Percentiles rank a stretch among this genome's conserved stretches.
Conservation (phyloP, 2,888 invertebrate species). For the Acrobasis repandana region DNA sequence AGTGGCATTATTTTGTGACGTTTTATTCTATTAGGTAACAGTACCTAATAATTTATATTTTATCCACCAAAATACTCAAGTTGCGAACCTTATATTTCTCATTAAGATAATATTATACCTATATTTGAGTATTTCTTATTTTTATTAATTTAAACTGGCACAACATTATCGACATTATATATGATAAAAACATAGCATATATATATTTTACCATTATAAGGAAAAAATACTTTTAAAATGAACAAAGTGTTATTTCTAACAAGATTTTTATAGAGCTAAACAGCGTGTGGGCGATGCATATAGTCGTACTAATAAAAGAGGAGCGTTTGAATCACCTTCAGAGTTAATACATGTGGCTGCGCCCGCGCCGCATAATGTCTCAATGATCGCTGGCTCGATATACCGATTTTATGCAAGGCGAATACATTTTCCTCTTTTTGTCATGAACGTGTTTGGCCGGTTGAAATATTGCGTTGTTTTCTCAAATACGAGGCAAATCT, state of each 20-base stretch:
- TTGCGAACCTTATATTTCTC: no score
- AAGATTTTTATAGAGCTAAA: slow-evolving; percentile 42
- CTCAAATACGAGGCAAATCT: no score
- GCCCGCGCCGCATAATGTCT: slow-evolving; percentile 24
- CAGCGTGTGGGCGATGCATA: slow-evolving; percentile 56
- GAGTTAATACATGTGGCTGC: slow-evolving; percentile 44
- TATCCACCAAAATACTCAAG: no score
- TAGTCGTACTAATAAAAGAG: slow-evolving; percentile 67
- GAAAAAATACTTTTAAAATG: background rate
- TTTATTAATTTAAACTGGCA: background rate
- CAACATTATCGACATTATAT: background rate
- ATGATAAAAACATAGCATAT: background rate
- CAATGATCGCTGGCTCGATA: slow-evolving; percentile 16
- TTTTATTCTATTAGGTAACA: no score
- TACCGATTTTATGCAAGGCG: slow-evolving; percentile 27
- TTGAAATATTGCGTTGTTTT: background rate
- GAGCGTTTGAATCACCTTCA: slow-evolving; percentile 60
- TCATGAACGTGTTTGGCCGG: background rate
- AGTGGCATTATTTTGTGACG: no score
- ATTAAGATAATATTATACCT: no score
- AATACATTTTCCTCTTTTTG: slow-evolving; percentile 21
- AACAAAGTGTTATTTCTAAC: slow-evolving; percentile 39
- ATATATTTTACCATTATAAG: background rate
- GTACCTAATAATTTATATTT: no score
- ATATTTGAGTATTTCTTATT: background rate